A percentile compares a stretch with the other conserved stretches of the same genome.
Evolutionary conservation across 2,888 invertebrate species (phyloP).

Genomic region (Drosophila formosana): DNA sequence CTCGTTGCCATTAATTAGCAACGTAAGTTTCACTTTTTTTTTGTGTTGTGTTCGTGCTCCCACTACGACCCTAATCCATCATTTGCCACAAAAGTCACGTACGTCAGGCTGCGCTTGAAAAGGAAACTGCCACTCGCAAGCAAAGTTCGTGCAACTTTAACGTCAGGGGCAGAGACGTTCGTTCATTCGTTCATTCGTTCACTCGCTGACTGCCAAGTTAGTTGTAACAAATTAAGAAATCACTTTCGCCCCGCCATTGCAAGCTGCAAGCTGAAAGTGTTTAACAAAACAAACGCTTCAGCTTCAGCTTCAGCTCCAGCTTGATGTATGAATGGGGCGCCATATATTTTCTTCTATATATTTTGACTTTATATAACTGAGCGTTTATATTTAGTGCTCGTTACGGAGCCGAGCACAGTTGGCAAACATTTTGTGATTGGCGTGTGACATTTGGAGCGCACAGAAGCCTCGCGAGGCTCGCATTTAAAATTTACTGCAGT

Average conservation of each 20-base stretch:
- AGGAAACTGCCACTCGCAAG: slow-evolving; percentile 68
- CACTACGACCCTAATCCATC: slow-evolving; percentile 70
- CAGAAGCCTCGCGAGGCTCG: slow-evolving; percentile 25
- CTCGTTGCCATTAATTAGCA: slow-evolving; percentile 66
- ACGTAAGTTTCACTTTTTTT: slow-evolving; percentile 74
- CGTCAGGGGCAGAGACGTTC: slow-evolving; percentile 4
- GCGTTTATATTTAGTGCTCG: slow-evolving; percentile 13
- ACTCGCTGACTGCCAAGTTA: slow-evolving; percentile 52
- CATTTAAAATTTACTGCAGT: slow-evolving; percentile 62
- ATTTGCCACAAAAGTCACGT: slow-evolving; percentile 77
- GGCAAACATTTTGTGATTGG: slow-evolving; percentile 72
- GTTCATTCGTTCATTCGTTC: not conserved
- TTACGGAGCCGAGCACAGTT: slow-evolving; percentile 43
- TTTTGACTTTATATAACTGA: not conserved
- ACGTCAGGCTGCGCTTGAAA: slow-evolving; percentile 59
- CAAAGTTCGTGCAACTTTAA: slow-evolving; percentile 57
- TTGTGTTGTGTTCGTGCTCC: not conserved
- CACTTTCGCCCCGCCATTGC: slow-evolving; percentile 69
- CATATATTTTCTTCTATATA: not conserved
- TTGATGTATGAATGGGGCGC: slow-evolving; percentile 39
- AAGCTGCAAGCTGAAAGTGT: slow-evolving; percentile 26
- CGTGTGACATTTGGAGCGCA: slow-evolving; percentile 71
- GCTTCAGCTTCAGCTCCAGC: slow-evolving; percentile 29
- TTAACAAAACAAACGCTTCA: slow-evolving; percentile 45
- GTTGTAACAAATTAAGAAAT: slow-evolving; percentile 80